These are phyloP conservation scores for Phthorimaea operculella DNA, from an alignment of 1,140 invertebrate species.

Conservation along the genomic window DNA sequence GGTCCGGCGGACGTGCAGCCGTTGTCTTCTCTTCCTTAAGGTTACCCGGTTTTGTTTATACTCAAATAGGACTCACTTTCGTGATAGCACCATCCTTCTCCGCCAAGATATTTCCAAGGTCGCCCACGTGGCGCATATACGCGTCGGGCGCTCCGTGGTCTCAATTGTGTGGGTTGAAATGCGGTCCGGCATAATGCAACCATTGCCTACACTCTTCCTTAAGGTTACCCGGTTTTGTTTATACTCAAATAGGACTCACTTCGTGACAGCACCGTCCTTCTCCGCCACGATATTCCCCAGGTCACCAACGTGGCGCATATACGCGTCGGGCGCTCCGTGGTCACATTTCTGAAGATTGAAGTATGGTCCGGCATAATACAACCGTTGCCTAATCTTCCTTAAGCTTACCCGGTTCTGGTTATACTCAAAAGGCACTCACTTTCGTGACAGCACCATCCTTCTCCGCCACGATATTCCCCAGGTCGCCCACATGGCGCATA, in stretches of 20 bases:
- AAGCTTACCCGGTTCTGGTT: too few relatives aligned
- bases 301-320: constrained; percentile 88
- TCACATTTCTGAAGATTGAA: constrained; percentile 90
- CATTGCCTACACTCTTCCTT: too few relatives aligned
- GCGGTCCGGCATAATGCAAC: constrained; percentile 95
- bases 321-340: constrained; percentile 89
- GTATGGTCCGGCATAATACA: constrained; percentile 95
- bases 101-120: constrained; percentile 91
- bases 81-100: constrained; percentile 77
- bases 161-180: constrained; percentile 91
- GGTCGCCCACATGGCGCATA: constrained; percentile 89
- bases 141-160: constrained; percentile 88
- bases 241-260: constrained; percentile 66
- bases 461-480: constrained; percentile 88
- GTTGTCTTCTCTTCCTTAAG: too few relatives aligned
- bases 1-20: too few relatives aligned
- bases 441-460: constrained; percentile 76
- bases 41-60: too few relatives aligned
- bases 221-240: too few relatives aligned
- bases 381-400: too few relatives aligned
- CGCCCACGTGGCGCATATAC: constrained; percentile 85
- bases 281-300: constrained; percentile 89
- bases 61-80: too few relatives aligned
- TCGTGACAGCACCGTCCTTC: constrained; percentile 76
- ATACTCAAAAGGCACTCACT: too few relatives aligned